Conservation (phyloP, 1,140 invertebrate genomes). For the Euura saliciscinereae region DNA sequence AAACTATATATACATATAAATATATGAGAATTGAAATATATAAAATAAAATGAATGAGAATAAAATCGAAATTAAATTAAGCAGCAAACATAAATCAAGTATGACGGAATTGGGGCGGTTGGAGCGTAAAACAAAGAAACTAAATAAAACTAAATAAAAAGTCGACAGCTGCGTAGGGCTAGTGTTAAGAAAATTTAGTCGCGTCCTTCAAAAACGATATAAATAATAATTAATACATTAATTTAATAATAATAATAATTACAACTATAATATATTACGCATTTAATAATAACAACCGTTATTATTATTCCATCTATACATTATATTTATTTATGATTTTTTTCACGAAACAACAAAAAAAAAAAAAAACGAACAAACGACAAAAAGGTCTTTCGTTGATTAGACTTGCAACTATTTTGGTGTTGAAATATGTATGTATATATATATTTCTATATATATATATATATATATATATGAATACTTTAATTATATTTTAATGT, state of each 20-base stretch:
- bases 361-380: no score
- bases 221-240: neutral
- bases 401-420: conserved; percentile 4
- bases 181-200: neutral
- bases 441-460: neutral
- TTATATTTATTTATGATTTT: conserved; percentile 10
- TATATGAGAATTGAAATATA: neutral
- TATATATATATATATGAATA: no score
- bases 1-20: neutral
- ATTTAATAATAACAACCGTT: conserved; percentile 12
- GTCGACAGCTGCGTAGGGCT: neutral
- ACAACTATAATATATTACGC: neutral
- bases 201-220: conserved; percentile 1
- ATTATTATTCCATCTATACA: conserved; percentile 12
- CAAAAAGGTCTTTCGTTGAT: neutral
- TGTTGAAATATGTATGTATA: neutral
- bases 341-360: neutral
- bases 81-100: neutral
- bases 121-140: neutral
- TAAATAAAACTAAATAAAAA: neutral
- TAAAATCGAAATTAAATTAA: neutral
- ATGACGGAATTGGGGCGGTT: neutral
- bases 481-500: neutral
- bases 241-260: neutral
- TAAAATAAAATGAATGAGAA: neutral